phyloP scores from a whole-genome alignment of 2,888 invertebrate genomes.

The Drosophila eohydei region DNA sequence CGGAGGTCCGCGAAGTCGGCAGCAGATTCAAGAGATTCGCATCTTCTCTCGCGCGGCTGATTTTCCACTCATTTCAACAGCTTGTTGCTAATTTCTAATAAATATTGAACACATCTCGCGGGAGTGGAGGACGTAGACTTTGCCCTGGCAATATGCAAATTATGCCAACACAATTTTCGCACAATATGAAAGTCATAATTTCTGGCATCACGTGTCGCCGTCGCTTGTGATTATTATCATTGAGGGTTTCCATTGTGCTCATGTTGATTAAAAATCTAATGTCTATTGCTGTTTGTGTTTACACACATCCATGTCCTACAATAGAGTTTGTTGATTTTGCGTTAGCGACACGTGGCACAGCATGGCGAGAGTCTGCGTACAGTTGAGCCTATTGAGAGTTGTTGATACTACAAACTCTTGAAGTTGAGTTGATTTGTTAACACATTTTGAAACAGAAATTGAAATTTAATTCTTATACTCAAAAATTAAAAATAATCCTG shows the following conservation, averaged over 20 bases:
- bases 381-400: constrained; percentile 28
- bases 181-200: constrained; percentile 63
- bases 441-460: no score
- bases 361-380: constrained; percentile 19
- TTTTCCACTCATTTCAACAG: constrained; percentile 57
- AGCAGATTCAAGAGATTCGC: constrained; percentile 12
- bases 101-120: constrained; percentile 62
- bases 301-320: constrained; percentile 15
- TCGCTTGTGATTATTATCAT: constrained; percentile 71
- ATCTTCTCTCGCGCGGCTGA: constrained; percentile 16
- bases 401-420: no score
- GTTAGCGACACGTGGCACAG: constrained; percentile 56
- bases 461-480: no score
- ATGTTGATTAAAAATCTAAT: constrained; percentile 56
- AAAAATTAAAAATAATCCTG: no score
- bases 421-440: no score
- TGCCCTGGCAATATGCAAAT: constrained; percentile 64
- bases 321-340: constrained; percentile 55
- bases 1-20: constrained; percentile 58
- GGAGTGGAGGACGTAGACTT: background rate
- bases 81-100: constrained; percentile 80
- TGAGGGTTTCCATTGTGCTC: constrained; percentile 45
- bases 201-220: constrained; percentile 67
- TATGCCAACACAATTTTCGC: constrained; percentile 64
- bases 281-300: constrained; percentile 48